phyloP scores from a whole-genome alignment of 2,797 vertebrate species.

The Meda fulgida region DNA sequence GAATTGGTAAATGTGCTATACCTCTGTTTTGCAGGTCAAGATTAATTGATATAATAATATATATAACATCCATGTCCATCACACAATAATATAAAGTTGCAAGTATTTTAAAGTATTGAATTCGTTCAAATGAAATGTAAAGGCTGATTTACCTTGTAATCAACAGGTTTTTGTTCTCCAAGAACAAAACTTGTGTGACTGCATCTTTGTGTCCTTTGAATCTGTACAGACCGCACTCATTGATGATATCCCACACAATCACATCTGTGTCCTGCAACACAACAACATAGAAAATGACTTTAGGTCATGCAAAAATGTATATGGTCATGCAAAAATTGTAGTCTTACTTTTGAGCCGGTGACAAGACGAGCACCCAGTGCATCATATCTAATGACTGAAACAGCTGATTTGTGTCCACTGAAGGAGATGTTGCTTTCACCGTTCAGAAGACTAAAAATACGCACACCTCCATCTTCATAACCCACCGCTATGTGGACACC shows the following conservation, averaged over 20 bases:
- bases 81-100: not conserved
- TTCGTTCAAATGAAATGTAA: not conserved
- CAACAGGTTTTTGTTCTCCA: slow-evolving; percentile 90
- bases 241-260: slow-evolving; percentile 97
- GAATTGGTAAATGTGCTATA: not conserved
- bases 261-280: slow-evolving; percentile 91
- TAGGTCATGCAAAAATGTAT: not conserved
- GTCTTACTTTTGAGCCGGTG: slow-evolving; percentile 90
- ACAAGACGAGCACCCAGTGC: slow-evolving; percentile 88
- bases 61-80: not conserved
- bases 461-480: slow-evolving; percentile 91
- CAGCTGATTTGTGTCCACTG: slow-evolving; percentile 92
- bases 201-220: slow-evolving; percentile 93
- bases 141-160: slow-evolving; percentile 84
- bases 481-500: slow-evolving; percentile 91
- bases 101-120: not conserved
- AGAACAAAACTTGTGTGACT: slow-evolving; percentile 87
- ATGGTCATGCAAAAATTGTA: not conserved
- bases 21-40: not conserved
- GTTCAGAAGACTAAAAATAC: slow-evolving; percentile 88
- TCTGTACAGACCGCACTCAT: slow-evolving; percentile 93
- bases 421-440: slow-evolving; percentile 89
- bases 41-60: too few species aligned
- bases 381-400: slow-evolving; percentile 88
- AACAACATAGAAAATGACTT: not conserved